These are phyloP conservation scores for Plemyria rubiginata DNA, from an alignment of 2,888 invertebrate genomes.

Conservation along the genomic window DNA sequence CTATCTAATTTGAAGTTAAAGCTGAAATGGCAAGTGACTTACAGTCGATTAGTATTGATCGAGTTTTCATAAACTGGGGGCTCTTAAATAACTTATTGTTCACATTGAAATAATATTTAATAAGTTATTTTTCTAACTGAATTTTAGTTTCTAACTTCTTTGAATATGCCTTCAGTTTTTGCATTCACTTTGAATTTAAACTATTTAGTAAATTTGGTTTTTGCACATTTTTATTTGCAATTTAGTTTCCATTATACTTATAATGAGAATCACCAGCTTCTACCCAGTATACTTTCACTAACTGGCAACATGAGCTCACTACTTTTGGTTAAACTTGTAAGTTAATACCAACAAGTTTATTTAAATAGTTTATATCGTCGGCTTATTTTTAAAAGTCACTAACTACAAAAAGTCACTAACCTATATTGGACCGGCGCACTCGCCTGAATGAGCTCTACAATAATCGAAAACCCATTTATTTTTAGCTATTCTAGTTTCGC, in stretches of 20 bases:
- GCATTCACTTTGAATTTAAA: slow-evolving; percentile 34
- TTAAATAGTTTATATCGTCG: too few relatives aligned
- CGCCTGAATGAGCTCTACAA: too few relatives aligned
- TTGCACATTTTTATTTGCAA: slow-evolving; percentile 45
- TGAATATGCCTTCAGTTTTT: slow-evolving; percentile 40
- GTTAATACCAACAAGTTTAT: too few relatives aligned
- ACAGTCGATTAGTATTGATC: too few relatives aligned
- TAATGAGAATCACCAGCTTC: slow-evolving; percentile 41
- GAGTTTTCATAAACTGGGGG: too few relatives aligned
- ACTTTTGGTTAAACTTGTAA: not conserved
- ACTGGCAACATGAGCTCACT: not conserved
- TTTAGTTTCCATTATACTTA: slow-evolving; percentile 38
- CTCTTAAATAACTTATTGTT: not conserved
- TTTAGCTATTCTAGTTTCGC: too few relatives aligned
- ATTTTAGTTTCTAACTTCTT: slow-evolving; percentile 7
- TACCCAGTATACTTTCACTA: not conserved
- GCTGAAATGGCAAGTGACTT: too few relatives aligned
- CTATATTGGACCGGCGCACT: too few relatives aligned
- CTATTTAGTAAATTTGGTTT: slow-evolving; percentile 40
- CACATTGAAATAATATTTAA: not conserved
- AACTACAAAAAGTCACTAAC: too few relatives aligned
- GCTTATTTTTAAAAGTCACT: too few relatives aligned
- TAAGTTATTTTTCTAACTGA: not conserved
- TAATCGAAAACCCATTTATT: too few relatives aligned
- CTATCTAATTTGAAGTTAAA: too few relatives aligned